phyloP scores from a whole-genome alignment of 2,888 invertebrate genomes.

The Orchesella flavescens region DNA sequence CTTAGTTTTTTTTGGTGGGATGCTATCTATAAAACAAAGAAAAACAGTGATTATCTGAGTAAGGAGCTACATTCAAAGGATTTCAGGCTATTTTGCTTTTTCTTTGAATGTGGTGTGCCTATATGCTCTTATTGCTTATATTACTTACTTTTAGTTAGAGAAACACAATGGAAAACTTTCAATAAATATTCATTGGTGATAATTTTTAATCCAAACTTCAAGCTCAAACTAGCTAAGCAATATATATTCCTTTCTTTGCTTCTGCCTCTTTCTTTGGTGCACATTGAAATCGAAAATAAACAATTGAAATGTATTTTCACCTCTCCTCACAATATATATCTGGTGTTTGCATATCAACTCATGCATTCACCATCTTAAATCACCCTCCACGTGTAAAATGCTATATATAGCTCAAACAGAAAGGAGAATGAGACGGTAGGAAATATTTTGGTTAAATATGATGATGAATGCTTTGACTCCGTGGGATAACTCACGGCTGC shows the following conservation, averaged over 20 bases:
- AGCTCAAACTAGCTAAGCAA: no score
- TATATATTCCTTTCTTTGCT: no score
- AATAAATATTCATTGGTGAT: constrained; percentile 16
- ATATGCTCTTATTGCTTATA: no score
- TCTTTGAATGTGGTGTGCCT: no score
- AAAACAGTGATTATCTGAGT: no score
- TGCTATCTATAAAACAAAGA: background rate
- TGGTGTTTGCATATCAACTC: background rate
- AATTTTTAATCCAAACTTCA: constrained; percentile 4
- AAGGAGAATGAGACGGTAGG: no score
- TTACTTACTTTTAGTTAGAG: no score
- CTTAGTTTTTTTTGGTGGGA: constrained; percentile 13
- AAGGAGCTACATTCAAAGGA: no score
- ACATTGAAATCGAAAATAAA: background rate
- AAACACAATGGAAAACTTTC: background rate
- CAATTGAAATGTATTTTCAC: background rate
- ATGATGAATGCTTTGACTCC: constrained; percentile 15
- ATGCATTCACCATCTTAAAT: background rate
- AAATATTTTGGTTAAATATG: background rate
- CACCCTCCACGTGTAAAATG: no score
- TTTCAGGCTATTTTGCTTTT: no score
- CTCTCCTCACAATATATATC: background rate
- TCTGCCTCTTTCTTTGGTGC: background rate
- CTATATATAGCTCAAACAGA: no score
- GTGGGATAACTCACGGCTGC: constrained; percentile 21